Conservation (phyloP, 2,113 vertebrate species). For the Lepidothrix coronata region DNA sequence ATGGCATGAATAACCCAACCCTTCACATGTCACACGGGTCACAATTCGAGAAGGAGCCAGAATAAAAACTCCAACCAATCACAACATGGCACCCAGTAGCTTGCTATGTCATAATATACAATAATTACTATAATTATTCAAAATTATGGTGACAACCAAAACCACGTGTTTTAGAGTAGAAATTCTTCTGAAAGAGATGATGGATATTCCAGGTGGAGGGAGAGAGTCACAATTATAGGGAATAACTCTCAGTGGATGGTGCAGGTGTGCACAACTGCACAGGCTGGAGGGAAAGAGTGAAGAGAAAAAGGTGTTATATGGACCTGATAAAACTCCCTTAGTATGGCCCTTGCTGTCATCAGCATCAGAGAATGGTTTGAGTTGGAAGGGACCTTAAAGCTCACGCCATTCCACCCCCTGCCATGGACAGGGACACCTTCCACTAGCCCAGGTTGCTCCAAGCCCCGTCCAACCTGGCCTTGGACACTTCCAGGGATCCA, state of each 20-base stretch:
- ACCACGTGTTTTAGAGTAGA: background rate
- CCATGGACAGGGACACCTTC: background rate
- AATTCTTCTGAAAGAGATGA: background rate
- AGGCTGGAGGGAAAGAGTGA: background rate
- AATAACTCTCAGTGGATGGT: background rate
- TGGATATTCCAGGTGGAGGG: background rate
- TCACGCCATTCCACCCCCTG: accelerated
- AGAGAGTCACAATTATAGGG: background rate
- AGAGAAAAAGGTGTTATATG: background rate
- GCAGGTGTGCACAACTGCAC: background rate
- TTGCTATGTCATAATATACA: background rate
- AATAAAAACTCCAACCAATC: background rate
- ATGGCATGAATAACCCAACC: background rate
- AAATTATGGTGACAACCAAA: background rate
- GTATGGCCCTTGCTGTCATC: background rate
- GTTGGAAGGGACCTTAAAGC: accelerated
- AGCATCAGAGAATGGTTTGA: background rate
- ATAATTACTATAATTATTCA: background rate
- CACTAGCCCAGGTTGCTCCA: background rate
- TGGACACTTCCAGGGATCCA: background rate
- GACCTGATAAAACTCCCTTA: background rate
- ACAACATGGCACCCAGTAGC: background rate
- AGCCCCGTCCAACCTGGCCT: background rate
- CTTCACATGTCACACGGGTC: background rate
- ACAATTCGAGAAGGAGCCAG: background rate